Evolutionary conservation across 2,113 vertebrate genomes (phyloP), one percentile per base, ranked within the genome.

Genomic region (Phodopus roborovskii): DNA sequence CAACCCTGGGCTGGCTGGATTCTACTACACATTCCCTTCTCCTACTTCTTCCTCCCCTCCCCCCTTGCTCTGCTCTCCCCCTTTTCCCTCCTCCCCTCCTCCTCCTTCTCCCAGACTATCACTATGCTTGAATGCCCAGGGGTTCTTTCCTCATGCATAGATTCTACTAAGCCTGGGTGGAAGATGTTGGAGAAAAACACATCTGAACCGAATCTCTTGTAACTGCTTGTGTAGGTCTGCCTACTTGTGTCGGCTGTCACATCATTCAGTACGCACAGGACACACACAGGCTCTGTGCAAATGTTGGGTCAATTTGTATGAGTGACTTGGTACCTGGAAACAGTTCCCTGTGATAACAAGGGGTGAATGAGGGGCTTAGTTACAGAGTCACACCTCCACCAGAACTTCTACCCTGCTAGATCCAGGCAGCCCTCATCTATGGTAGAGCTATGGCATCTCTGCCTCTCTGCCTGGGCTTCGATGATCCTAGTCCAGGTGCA

Each of bases 391-490:
- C 75, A 36, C 8, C 77, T 79, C 77, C 50, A 56, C 50, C 30
- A 81, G 33, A 36, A 10, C 50, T 36, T 11, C 48, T 15, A 36
- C 36, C 42, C 50, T 62, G 42, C 50, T 28, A 7, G 39, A 56
- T 50, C 4, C 50, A 36, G 75, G 92, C 17, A 1, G 13, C 48
- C 82, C 53, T 26, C 19, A 28, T 20, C 26, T 22, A 1, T 15
- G 36, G 15, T 28, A 7, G 2, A n/a, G 1, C 6, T 7, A 56
- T 1, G 20, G n/a, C n/a, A 3, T 16, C 36, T 15, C 12, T 20
- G 15, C 24, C 73, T 68, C 75, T 33, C 28, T 30, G 22, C 53
- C 19, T 36, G 39, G 66, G 62, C 2, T 22, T 3, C n/a, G 6
- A 70, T 30, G 73, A 77, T 42, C 71, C 56, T 60, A 60, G 28